Percentiles rank a stretch among this genome's conserved stretches.
Evolutionary conservation across 1,140 invertebrate species (phyloP).

Genomic region (Drosophila aff.): DNA sequence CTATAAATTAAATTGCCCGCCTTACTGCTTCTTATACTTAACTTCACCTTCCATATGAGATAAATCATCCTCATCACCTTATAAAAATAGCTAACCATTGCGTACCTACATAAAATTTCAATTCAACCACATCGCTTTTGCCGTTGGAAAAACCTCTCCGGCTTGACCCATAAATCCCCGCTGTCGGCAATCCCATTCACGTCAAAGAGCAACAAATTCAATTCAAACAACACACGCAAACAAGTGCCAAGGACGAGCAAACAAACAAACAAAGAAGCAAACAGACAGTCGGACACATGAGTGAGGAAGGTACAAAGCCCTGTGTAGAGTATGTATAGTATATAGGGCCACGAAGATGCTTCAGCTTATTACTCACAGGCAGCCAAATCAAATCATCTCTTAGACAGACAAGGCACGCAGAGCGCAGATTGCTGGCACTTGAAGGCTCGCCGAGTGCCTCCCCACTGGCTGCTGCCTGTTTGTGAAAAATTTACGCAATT

Average conservation of each 20-base stretch:
- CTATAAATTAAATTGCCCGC: not conserved
- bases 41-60: not conserved
- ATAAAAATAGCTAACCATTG: constrained; percentile 14
- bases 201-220: constrained; percentile 54
- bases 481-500: constrained; percentile 76
- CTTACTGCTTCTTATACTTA: not conserved
- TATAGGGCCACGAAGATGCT: not conserved
- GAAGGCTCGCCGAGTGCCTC: constrained; percentile 15
- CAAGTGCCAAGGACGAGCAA: constrained; percentile 39
- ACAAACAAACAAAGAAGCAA: constrained; percentile 28
- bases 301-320: constrained; percentile 32
- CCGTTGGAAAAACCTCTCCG: constrained; percentile 2
- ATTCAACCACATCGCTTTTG: constrained; percentile 4
- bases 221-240: constrained; percentile 49
- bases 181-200: constrained; percentile 38
- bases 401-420: constrained; percentile 30
- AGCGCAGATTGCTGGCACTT: constrained; percentile 65
- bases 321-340: not conserved
- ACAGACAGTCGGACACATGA: constrained; percentile 46
- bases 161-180: constrained; percentile 34
- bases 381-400: constrained; percentile 71
- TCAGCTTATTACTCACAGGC: constrained; percentile 48
- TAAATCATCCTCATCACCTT: not conserved
- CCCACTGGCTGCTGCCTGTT: constrained; percentile 59
- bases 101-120: not conserved